phyloP scores from a whole-genome alignment of 2,888 invertebrate genomes.

The Pristionchus arcanus region DNA sequence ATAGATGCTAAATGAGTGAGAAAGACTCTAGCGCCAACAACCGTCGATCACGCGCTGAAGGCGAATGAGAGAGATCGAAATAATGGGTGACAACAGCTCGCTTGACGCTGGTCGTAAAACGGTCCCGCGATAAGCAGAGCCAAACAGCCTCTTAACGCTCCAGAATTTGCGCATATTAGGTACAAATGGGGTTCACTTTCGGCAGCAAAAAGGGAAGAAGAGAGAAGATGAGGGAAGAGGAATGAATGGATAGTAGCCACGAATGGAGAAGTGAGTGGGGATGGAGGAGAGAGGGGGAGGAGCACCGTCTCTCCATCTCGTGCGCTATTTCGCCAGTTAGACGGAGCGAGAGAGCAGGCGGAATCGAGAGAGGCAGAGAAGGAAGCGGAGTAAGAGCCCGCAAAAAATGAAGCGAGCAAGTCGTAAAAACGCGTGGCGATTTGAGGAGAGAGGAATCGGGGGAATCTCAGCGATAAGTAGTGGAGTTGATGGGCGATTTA shows the following conservation, averaged over 20 bases:
- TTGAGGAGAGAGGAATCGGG: not conserved
- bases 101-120: not conserved
- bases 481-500: not conserved
- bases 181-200: not conserved
- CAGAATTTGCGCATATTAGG: not conserved
- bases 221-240: not conserved
- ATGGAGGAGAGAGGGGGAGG: not conserved
- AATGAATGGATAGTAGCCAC: not conserved
- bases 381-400: not conserved
- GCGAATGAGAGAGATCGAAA: not conserved
- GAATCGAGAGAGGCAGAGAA: not conserved
- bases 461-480: conserved; percentile 14
- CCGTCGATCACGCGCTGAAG: not conserved
- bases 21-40: not conserved
- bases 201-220: not conserved
- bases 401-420: conserved; percentile 25
- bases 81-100: not conserved
- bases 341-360: not conserved
- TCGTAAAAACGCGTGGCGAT: not conserved
- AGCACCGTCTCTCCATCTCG: not conserved
- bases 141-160: not conserved
- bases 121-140: not conserved
- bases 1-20: not conserved
- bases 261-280: not conserved
- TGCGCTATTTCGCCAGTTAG: not conserved